Conservation (phyloP, 2,797 vertebrate species). For the Macrochelys suwanniensis region DNA sequence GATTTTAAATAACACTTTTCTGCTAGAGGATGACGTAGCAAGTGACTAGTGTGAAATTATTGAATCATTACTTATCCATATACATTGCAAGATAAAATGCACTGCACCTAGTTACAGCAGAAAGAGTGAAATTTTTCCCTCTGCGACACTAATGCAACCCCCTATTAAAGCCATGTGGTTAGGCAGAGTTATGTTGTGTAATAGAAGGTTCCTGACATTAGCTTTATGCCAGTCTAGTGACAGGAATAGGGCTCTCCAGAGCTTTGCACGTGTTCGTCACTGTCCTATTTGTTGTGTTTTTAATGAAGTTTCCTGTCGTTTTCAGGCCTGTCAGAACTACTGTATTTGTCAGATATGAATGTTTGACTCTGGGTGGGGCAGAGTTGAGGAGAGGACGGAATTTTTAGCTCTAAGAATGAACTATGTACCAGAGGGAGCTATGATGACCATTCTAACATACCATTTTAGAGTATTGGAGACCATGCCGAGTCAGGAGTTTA, state of each 20-base stretch:
- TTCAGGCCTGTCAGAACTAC: constrained; percentile 32
- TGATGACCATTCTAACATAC: constrained; percentile 51
- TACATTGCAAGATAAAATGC: background rate
- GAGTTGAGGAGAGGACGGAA: constrained; percentile 63
- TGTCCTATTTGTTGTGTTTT: constrained; percentile 45
- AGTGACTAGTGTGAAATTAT: background rate
- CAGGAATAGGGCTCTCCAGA: constrained; percentile 59
- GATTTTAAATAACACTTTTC: background rate
- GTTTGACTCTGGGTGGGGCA: constrained; percentile 53
- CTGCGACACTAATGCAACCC: background rate
- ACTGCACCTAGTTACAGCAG: background rate
- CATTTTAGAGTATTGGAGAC: constrained; percentile 4
- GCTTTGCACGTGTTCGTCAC: constrained; percentile 15
- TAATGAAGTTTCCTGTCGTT: constrained; percentile 65
- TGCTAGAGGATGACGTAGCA: background rate
- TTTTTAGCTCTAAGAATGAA: background rate
- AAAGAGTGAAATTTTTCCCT: background rate
- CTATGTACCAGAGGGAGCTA: constrained; percentile 43
- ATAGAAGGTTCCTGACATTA: constrained; percentile 41
- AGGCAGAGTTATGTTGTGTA: background rate
- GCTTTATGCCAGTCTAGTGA: background rate
- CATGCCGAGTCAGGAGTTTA: constrained; percentile 12
- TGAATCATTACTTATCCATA: background rate
- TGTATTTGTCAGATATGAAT: constrained; percentile 55
- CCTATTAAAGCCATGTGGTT: accelerated